Evolutionary conservation across 1,140 invertebrate species (phyloP).

Genomic region (Oryctes rhinoceros): DNA sequence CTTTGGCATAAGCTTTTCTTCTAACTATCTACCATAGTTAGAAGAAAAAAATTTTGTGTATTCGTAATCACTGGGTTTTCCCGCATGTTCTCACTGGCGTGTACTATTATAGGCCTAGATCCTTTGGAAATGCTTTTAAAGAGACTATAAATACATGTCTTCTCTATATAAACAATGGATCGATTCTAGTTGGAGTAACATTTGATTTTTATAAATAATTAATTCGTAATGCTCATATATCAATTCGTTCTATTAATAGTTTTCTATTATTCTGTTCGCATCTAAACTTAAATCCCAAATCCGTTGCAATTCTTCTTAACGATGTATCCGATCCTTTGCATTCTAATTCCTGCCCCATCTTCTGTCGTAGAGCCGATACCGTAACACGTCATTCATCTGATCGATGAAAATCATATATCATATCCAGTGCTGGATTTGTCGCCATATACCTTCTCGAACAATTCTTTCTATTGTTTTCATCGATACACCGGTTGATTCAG

Average conservation of each 20-base stretch:
- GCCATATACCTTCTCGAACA: neutral
- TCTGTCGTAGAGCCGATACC: neutral
- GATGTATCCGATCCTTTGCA: conserved; percentile 26
- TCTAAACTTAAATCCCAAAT: conserved; percentile 28
- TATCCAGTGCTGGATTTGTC: neutral
- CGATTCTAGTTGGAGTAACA: no score
- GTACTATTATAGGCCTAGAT: no score
- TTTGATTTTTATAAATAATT: no score
- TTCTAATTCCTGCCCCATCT: neutral
- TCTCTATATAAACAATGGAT: no score
- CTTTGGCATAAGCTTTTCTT: no score
- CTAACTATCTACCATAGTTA: no score
- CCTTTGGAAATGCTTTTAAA: no score
- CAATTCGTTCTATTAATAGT: neutral
- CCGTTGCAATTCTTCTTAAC: conserved; percentile 27
- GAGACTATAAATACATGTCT: no score
- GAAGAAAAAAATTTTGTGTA: no score
- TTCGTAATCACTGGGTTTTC: no score
- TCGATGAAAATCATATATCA: conserved; percentile 35
- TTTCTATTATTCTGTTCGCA: conserved; percentile 38
- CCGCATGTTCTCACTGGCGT: no score
- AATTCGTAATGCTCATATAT: no score
- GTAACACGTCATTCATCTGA: neutral
- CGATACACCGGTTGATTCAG: neutral
- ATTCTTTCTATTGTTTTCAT: conserved; percentile 10